Base-by-base conservation (phyloP, 2,113 vertebrate species). In the Ariopsis seemanni region DNA sequence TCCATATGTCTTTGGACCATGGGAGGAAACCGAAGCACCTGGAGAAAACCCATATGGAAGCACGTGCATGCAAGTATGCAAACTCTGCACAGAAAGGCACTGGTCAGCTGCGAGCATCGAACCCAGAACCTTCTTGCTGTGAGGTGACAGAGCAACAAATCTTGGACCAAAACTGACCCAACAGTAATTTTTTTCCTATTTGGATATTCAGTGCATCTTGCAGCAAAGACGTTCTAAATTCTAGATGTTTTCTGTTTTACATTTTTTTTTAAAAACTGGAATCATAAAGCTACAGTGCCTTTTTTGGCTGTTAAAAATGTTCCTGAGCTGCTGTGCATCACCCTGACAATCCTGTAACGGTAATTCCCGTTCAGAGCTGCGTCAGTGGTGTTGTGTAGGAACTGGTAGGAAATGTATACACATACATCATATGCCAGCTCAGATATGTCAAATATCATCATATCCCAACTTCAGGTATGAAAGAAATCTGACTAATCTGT, bases 301-400 rank as follows among this genome's bases (percentile, higher is more conserved):
- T 20, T 55, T 81, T 34, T 20, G 7, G 0, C 52, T 34, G 27
- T 34, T 42, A 60, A 81, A 80, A 60, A 12, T 34, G 27, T 60
- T 81, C 53, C 27, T 34, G 55, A 9, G n/a, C 78, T 81, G 55
- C 30, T 60, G 27, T 81, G 57, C 57, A 11, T 81, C 79, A 81
- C 55, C 17, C 79, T 81, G 79, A 81, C 79, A 60, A 34, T 81
- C 55, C 27, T 81, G 78, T 81, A 42, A 58, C 11, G 60, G 55
- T 81, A 60, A 81, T 81, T 30, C 53, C 30, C n/a, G 58, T 25
- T 79, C 53, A 30, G n/a, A 57, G 52, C 77, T 57, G 53, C 18
- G 52, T 79, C 77, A 79, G 77, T 80, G 53, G 77, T 30, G 53
- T 27, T 6, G 2, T 80, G 25, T 80, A 15, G 34, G 78, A 81